Percentiles rank a stretch among this genome's conserved stretches.
Evolutionary conservation across 2,888 invertebrate genomes (phyloP).

Genomic region (Yponomeuta cagnagella): DNA sequence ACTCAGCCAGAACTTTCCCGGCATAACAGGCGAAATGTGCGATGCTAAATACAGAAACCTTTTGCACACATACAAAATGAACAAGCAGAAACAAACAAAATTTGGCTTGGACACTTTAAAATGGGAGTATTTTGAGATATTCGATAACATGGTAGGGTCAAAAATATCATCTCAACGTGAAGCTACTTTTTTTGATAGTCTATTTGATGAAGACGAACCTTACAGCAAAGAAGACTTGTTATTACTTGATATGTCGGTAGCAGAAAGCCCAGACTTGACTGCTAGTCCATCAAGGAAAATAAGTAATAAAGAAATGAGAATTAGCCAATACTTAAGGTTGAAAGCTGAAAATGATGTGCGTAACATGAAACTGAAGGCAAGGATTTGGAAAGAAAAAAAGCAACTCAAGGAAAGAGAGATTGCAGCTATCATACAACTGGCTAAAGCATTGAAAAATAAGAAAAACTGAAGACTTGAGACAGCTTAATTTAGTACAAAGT

Average conservation of each 20-base stretch:
- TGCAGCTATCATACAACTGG: conserved; percentile 10
- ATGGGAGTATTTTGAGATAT: conserved; percentile 15
- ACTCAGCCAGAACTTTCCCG: not conserved
- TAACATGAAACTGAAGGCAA: conserved; percentile 11
- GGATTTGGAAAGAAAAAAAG: conserved; percentile 15
- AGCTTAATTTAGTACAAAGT: no score
- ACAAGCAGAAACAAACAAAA: conserved; percentile 11
- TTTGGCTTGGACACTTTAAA: conserved; percentile 11
- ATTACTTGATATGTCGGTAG: not conserved
- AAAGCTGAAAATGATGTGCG: conserved; percentile 12
- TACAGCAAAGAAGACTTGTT: conserved; percentile 10
- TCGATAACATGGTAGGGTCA: not conserved
- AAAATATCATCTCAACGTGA: not conserved
- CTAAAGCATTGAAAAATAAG: conserved; percentile 11
- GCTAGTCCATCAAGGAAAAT: not conserved
- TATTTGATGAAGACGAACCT: not conserved
- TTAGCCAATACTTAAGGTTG: conserved; percentile 8
- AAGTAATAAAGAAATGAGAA: not conserved
- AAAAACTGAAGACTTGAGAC: not conserved
- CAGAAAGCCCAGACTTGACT: not conserved
- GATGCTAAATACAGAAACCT: conserved; percentile 15
- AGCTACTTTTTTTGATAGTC: not conserved
- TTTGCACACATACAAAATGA: conserved; percentile 13
- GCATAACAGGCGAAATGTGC: conserved; percentile 13
- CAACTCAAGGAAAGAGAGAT: conserved; percentile 14